Evolutionary conservation across 2,113 vertebrate species (phyloP), one percentile per base, ranked within the genome.

Genomic region (Mystacornis crossleyi): DNA sequence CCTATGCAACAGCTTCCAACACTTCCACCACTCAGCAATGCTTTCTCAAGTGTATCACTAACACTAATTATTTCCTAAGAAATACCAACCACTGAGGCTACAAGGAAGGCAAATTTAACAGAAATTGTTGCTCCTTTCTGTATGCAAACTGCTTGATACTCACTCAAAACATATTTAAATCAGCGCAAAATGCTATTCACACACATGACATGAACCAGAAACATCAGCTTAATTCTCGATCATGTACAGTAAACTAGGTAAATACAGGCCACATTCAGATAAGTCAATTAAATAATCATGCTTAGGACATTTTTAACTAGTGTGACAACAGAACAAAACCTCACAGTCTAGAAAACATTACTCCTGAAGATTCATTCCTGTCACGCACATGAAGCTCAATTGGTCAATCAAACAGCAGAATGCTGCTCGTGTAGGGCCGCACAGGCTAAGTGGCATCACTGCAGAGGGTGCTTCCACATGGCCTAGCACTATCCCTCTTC

Each of bases 371-470:
- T 31, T 62, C 6, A 25, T 45, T 93, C 26, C 45, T 51, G 28
- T 36, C 45, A 57, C 0, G 3, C 7, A 57, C 6, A 18, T 10
- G 16, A 91, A 83, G 62, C 16, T 34, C 1, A 60, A 31, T n/a
- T 12, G 61, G 28, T 43, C 10, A 70, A 11, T 17, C 51, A 51
- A 80, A 61, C 7, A 91, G 36, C 62, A 89, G 36, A 81, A 70
- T 0, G 0, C 21, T 61, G n/a, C 23, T 48, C 13, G 9, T 1
- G 4, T 25, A 54, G n/a, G 16, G 12, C 62, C 82, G 61, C 23
- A 53, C 13, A 54, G 42, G 7, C 28, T 43, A 57, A 65, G 36
- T 4, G 23, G 11, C 7, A 86, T 21, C 36, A 38, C 1, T 50
- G 51, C 51, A 50, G 3, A 10, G 25, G 5, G 34, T 31, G 23